phyloP scores from a whole-genome alignment of 2,797 vertebrate species.

The Craterocephalus amniculus region DNA sequence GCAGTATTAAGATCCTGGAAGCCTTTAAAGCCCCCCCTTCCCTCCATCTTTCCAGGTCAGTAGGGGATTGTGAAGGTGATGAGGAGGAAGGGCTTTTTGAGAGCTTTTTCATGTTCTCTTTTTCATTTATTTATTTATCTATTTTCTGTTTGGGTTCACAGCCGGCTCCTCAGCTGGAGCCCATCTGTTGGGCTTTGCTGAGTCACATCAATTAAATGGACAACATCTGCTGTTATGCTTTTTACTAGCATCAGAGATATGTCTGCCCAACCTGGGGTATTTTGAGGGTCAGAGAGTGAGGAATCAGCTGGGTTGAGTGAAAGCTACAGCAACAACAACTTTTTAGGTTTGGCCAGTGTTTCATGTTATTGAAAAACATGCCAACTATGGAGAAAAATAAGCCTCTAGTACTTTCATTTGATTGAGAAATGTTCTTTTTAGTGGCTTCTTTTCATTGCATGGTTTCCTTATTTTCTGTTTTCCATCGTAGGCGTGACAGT shows the following conservation, averaged over 20 bases:
- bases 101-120: slow-evolving; percentile 43
- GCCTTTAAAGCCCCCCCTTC: slow-evolving; percentile 21
- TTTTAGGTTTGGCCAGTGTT: no score
- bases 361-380: no score
- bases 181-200: slow-evolving; percentile 65
- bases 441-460: neutral
- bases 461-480: neutral
- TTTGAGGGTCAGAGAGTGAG: neutral
- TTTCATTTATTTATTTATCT: slow-evolving; percentile 20
- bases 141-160: slow-evolving; percentile 52
- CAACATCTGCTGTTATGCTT: slow-evolving; percentile 71
- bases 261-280: neutral
- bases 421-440: neutral
- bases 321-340: slow-evolving; percentile 1
- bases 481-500: neutral
- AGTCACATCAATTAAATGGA: slow-evolving; percentile 71
- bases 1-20: slow-evolving; percentile 33
- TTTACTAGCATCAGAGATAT: slow-evolving; percentile 40
- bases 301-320: slow-evolving; percentile 19
- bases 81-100: slow-evolving; percentile 8
- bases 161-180: slow-evolving; percentile 57
- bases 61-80: slow-evolving; percentile 21
- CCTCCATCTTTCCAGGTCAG: slow-evolving; percentile 19
- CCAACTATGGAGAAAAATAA: neutral
- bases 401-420: neutral